Evolutionary conservation across 2,113 vertebrate genomes (phyloP), one percentile per base, ranked within the genome.

Genomic region (Sinocyclocheilus grahami): DNA sequence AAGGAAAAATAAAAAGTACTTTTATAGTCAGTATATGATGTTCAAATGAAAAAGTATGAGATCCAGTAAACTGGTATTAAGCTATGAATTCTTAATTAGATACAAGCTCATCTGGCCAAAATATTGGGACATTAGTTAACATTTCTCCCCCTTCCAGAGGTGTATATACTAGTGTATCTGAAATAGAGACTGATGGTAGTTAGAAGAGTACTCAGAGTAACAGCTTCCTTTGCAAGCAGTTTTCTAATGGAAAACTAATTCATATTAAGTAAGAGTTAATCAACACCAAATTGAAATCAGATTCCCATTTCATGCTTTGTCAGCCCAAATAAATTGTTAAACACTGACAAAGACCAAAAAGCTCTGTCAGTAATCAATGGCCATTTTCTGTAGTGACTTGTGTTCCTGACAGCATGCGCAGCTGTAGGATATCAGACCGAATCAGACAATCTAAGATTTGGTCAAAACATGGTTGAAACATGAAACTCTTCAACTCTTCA

Each of bases 261-360:
- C 63, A 67, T 67, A 82, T 65, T 48, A 27, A 82, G n/a, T 67
- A 48, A 80, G n/a, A 67, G n/a, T 48, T 67, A 51, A 82, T 67
- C 79, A 82, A 82, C 39, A 67, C 39, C 62, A 67, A 67, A 82
- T 67, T 51, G 62, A 67, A 82, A 67, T 82, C 24, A 12, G 24
- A 82, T 82, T 67, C 20, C 55, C 58, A n/a, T 63, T 39, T 80
- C 63, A 80, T 37, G 58, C 78, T 16, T 63, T 37, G 4, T 46
- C 79, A 67, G 62, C 79, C 14, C 8, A 16, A 30, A 63, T 63
- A 20, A 48, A 67, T 30, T 3, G 37, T 48, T 18, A 67, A 48
- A 12, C 20, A 7, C 10, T n/a, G 51, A 37, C 5, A 62, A 22
- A 9, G 42, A 48, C n/a, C 60, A 33, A 82, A 82, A 67, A 18